Evolutionary conservation across 1,140 invertebrate genomes (phyloP), one percentile per base, ranked within the genome.

Genomic region (Idris sp.): DNA sequence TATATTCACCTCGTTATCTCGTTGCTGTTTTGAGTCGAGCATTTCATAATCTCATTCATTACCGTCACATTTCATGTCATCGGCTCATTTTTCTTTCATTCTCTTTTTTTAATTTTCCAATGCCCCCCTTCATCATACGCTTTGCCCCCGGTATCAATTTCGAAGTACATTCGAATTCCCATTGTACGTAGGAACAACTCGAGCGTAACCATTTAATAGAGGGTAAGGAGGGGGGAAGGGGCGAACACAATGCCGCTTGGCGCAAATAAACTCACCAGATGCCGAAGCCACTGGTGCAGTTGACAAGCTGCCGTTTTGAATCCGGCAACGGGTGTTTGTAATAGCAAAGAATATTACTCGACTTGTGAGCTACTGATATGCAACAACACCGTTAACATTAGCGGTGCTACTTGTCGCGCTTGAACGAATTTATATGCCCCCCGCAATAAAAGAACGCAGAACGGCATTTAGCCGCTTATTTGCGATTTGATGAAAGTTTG

Each of bases 191-290:
- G 38, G 58, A 53, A 15, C 46, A 40, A 73, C 9, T 62, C 71
- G 65, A 76, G 65, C 65, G 61, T 59, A 71, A 61, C 74, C 59
- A 62, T 71, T 67, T 54, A 67, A 71, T 30, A 43, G 51, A 49
- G 72, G 53, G 59, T 35, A 36, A 25, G 28, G 33, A 1, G 16
- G 40, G 38, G 31, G 19, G 40, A 31, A 35, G 10, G 11, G 26
- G 53, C 31, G 33, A 61, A 51, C 49, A 76, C 73, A 76, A 76
- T 76, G 61, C 74, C 13, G 22, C 59, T 54, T 53, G 4, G n/a
- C 46, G 38, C 74, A 67, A 71, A 76, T 76, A 71, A 71, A 76
- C 74, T 71, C 41, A 56, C 30, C 67, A 67, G 61, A 76, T 76
- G 67, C 67, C 61, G 49, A 74, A 74, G 62, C 71, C 53, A 62